A percentile compares a stretch with the other conserved stretches of the same genome.
phyloP scores from a whole-genome alignment of 1,140 invertebrate species.

The Epicauta chinensis region DNA sequence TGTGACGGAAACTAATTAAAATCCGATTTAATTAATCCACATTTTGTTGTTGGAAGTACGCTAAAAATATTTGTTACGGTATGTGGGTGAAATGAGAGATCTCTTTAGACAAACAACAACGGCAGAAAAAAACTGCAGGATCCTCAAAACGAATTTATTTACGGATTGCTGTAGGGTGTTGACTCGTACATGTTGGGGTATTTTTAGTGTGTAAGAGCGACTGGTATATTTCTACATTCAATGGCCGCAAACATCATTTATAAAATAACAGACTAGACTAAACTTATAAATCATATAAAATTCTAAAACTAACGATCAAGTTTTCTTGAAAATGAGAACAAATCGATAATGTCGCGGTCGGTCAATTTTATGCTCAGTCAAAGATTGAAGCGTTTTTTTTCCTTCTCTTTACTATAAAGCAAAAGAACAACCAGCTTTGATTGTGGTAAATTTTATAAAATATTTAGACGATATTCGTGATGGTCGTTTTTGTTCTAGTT shows the following conservation, averaged over 20 bases:
- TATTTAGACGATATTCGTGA: too few species aligned
- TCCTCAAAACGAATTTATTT: constrained; percentile 8
- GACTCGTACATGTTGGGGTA: constrained; percentile 6
- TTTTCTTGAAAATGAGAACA: too few species aligned
- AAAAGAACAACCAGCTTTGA: too few species aligned
- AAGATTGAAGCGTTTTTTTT: too few species aligned
- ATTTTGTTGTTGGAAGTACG: background rate
- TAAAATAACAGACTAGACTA: constrained; percentile 10
- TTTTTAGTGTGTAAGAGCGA: constrained; percentile 6
- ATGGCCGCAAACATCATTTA: constrained; percentile 8
- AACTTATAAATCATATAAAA: constrained; percentile 12
- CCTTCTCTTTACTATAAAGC: too few species aligned
- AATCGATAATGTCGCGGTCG: too few species aligned
- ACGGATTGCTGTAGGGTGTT: constrained; percentile 15
- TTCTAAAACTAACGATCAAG: background rate
- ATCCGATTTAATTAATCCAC: constrained; percentile 4
- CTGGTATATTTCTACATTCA: background rate
- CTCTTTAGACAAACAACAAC: too few species aligned
- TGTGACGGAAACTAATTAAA: background rate
- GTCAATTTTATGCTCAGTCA: too few species aligned
- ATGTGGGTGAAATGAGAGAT: constrained; percentile 6
- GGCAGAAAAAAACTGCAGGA: too few species aligned
- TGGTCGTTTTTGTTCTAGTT: too few species aligned
- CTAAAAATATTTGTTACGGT: too few species aligned
- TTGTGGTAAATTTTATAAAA: too few species aligned